A percentile compares a stretch with the other conserved stretches of the same genome.
Conservation (phyloP, 2,113 vertebrate species). For the Cyphomyrus discorhynchus region DNA sequence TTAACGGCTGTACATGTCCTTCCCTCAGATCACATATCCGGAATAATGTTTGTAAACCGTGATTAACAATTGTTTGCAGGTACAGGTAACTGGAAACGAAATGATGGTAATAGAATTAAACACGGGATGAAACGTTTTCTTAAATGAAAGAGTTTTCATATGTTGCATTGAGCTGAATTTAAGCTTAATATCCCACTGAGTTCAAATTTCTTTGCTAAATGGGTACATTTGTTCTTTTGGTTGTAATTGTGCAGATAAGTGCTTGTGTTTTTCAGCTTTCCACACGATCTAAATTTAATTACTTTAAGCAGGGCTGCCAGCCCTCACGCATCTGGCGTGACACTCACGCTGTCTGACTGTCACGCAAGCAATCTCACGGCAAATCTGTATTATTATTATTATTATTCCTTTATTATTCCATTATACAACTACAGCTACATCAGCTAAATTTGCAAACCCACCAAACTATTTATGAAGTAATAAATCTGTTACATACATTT, state of each 20-base stretch:
- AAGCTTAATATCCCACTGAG: background rate
- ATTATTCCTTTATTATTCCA: too few species aligned
- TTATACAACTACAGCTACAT: too few species aligned
- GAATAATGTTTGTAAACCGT: background rate
- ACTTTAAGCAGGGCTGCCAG: background rate
- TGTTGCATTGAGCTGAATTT: background rate
- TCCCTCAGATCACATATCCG: background rate
- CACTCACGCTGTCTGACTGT: too few species aligned
- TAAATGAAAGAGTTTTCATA: background rate
- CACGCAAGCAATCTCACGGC: too few species aligned
- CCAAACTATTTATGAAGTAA: background rate
- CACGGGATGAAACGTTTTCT: background rate
- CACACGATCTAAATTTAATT: background rate
- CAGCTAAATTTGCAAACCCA: too few species aligned
- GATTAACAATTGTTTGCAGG: background rate
- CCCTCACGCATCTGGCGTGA: too few species aligned
- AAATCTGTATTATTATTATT: too few species aligned
- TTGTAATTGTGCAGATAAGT: background rate
- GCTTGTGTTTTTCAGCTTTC: background rate
- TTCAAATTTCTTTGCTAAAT: too few species aligned
- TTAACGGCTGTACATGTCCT: background rate
- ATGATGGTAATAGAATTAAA: background rate
- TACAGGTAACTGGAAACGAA: background rate
- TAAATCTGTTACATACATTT: too few species aligned
- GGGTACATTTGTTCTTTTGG: background rate